Conservation (phyloP, 2,888 invertebrate genomes). For the Colletes collaris region DNA sequence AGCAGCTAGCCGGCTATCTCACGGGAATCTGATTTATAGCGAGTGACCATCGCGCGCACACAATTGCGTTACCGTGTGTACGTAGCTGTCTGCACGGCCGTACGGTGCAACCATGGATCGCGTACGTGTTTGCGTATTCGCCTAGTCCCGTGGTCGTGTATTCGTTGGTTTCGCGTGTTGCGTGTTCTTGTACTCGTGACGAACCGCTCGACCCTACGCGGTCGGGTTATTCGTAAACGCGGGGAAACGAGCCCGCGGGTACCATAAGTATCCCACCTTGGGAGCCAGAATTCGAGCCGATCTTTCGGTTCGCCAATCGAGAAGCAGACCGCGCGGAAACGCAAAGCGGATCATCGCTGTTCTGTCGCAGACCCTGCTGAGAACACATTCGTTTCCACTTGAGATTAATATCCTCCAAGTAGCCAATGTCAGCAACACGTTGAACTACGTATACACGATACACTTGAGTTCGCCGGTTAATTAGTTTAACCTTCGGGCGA, state of each 20-base stretch:
- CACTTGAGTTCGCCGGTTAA: no score
- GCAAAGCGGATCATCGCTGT: no score
- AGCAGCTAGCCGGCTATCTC: conserved; percentile 80
- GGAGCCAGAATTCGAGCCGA: conserved; percentile 15
- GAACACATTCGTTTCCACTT: not conserved
- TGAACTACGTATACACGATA: no score
- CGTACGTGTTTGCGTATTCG: conserved; percentile 44
- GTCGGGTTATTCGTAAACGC: conserved; percentile 14
- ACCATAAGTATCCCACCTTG: conserved; percentile 38
- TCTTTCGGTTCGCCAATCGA: no score
- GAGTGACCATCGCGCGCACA: conserved; percentile 74
- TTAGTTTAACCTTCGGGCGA: no score
- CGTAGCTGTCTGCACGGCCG: conserved; percentile 30
- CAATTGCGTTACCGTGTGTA: conserved; percentile 25
- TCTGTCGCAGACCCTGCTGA: no score
- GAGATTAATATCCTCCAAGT: no score
- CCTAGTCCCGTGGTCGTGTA: conserved; percentile 24
- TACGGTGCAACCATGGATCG: conserved; percentile 18
- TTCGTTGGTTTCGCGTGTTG: not conserved
- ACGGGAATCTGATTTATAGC: conserved; percentile 82
- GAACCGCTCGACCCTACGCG: no score
- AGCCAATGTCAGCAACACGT: no score
- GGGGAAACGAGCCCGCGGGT: conserved; percentile 6
- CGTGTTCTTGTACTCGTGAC: no score
- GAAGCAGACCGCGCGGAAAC: no score